Conservation (phyloP, 2,113 vertebrate genomes). For the Lipotes vexillifer region DNA sequence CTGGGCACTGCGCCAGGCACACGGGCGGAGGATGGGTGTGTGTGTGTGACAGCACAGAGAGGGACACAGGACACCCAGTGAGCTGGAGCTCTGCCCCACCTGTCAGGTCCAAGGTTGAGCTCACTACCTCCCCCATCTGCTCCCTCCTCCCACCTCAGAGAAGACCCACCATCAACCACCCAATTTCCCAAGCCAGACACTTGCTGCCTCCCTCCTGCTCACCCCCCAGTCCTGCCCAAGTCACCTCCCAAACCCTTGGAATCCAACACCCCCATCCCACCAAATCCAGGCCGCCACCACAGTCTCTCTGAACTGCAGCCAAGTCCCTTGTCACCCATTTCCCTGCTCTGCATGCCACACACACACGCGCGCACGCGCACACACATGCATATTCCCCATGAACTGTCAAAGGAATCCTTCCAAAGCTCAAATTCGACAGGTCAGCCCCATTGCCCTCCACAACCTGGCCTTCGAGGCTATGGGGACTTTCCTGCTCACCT, state of each 20-base stretch:
- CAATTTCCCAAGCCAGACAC: neutral
- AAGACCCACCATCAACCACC: neutral
- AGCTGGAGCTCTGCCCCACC: neutral
- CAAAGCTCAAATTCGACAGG: neutral
- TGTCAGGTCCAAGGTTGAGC: neutral
- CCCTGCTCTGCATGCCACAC: neutral
- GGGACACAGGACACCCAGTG: neutral
- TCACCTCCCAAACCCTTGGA: neutral
- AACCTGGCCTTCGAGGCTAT: neutral
- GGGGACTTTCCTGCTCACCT: neutral
- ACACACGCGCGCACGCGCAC: fast-evolving
- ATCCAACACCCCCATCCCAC: neutral
- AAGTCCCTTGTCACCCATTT: neutral
- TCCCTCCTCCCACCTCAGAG: neutral
- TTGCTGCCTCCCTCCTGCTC: neutral
- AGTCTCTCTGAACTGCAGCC: neutral
- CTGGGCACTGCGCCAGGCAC: neutral
- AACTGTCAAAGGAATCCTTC: neutral
- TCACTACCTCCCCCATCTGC: neutral
- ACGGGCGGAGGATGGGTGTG: neutral
- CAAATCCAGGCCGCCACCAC: neutral
- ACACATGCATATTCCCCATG: neutral
- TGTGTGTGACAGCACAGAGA: neutral
- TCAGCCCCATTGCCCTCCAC: neutral
- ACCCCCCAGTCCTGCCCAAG: neutral